These are phyloP conservation scores for Alcis repandata DNA, from an alignment of 2,888 invertebrate species.

Conservation along the genomic window DNA sequence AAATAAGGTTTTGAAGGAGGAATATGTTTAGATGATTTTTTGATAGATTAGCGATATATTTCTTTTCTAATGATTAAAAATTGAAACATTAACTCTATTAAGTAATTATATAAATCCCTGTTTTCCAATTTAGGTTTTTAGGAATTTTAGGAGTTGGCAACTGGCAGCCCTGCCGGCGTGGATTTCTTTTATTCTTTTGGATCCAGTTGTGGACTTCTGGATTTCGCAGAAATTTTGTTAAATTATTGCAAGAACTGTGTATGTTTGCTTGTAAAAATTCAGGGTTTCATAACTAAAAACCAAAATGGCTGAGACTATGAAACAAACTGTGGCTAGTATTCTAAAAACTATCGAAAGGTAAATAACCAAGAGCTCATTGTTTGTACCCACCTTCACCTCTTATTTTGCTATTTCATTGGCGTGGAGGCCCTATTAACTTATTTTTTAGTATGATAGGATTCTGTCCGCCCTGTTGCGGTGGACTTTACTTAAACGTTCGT, in stretches of 20 bases:
- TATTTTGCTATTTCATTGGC: not conserved
- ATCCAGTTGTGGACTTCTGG: not conserved
- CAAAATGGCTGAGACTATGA: constrained; percentile 92
- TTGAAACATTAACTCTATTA: no score
- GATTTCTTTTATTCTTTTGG: not conserved
- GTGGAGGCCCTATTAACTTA: not conserved
- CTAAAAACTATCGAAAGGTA: constrained; percentile 97
- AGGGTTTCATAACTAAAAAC: not conserved
- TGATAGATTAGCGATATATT: no score
- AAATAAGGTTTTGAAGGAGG: no score
- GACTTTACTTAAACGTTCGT: not conserved
- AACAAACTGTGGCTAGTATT: constrained; percentile 94
- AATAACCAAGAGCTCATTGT: constrained; percentile 27
- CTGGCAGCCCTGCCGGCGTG: no score
- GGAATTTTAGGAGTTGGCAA: no score
- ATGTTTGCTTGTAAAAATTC: not conserved
- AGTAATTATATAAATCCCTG: no score
- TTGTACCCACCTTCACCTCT: not conserved
- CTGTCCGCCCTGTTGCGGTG: not conserved
- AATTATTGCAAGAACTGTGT: not conserved
- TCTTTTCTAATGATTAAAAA: no score
- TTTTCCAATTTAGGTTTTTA: no score
- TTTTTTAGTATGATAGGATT: not conserved
- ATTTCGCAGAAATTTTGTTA: not conserved
- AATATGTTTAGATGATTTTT: no score